These are phyloP conservation scores for Mionectes olivaceus DNA, from an alignment of 2,797 vertebrate species.

Conservation along the genomic window DNA sequence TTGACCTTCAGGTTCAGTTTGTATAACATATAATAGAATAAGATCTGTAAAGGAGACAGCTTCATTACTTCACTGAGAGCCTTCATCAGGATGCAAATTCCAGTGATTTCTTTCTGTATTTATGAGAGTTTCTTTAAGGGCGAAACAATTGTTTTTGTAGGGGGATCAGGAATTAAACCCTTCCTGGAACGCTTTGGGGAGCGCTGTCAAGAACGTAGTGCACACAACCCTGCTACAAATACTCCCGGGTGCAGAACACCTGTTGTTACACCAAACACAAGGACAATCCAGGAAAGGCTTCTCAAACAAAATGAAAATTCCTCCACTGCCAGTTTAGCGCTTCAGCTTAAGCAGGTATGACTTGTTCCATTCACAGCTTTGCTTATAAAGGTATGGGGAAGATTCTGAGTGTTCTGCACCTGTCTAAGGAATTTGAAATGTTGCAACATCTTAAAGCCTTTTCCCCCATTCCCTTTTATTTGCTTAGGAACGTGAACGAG, in stretches of 20 bases:
- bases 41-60: background rate
- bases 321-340: slow-evolving; percentile 84
- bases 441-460: background rate
- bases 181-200: slow-evolving; percentile 95
- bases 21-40: background rate
- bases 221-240: slow-evolving; percentile 72
- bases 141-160: slow-evolving; percentile 58
- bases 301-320: slow-evolving; percentile 84
- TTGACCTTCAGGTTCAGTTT: background rate
- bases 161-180: slow-evolving; percentile 85
- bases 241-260: slow-evolving; percentile 61
- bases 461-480: background rate
- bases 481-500: slow-evolving; percentile 89
- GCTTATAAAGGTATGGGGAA: background rate
- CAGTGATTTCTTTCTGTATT: background rate
- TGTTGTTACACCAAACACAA: slow-evolving; percentile 84
- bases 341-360: slow-evolving; percentile 90
- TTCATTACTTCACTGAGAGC: background rate
- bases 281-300: slow-evolving; percentile 86
- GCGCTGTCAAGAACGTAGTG: slow-evolving; percentile 83
- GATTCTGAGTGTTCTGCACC: background rate
- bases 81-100: background rate
- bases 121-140: background rate
- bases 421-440: background rate
- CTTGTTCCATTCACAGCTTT: background rate